phyloP scores from a whole-genome alignment of 2,113 vertebrate species.

The Ovis canadensis region DNA sequence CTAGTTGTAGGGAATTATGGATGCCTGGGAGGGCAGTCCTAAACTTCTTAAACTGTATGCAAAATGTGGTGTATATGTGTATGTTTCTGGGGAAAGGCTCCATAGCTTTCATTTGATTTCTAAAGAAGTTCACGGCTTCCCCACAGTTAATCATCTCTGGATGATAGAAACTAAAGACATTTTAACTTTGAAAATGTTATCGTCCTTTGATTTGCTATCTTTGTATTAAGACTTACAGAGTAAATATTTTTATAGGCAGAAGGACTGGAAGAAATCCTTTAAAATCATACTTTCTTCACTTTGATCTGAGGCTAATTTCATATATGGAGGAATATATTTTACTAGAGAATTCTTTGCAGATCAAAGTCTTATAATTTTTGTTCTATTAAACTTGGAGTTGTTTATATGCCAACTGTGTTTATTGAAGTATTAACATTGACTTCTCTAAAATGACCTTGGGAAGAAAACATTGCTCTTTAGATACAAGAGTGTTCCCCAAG shows the following conservation, averaged over 20 bases:
- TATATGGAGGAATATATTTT: not conserved
- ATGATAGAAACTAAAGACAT: not conserved
- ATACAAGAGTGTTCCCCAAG: not conserved
- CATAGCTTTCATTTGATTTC: not conserved
- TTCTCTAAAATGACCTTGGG: conserved; percentile 16
- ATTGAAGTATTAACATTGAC: not conserved
- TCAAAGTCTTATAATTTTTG: conserved; percentile 24
- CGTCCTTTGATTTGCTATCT: conserved; percentile 24
- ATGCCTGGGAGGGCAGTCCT: not conserved
- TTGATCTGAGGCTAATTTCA: conserved; percentile 7
- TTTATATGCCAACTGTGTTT: not conserved
- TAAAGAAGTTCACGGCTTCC: not conserved
- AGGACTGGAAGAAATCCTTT: conserved; percentile 16
- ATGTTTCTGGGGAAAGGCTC: not conserved
- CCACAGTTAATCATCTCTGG: not conserved
- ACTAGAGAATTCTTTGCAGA: conserved; percentile 26
- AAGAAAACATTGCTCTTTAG: conserved; percentile 28
- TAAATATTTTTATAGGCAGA: not conserved
- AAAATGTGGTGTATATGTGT: not conserved
- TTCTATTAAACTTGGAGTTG: conserved; percentile 23
- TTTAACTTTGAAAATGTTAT: conserved; percentile 25
- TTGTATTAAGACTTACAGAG: not conserved
- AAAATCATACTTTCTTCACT: not conserved
- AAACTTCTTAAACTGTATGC: not conserved
- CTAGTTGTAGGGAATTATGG: not conserved